Conservation (phyloP, 1,140 invertebrate genomes). For the Zaprionus ornatus region DNA sequence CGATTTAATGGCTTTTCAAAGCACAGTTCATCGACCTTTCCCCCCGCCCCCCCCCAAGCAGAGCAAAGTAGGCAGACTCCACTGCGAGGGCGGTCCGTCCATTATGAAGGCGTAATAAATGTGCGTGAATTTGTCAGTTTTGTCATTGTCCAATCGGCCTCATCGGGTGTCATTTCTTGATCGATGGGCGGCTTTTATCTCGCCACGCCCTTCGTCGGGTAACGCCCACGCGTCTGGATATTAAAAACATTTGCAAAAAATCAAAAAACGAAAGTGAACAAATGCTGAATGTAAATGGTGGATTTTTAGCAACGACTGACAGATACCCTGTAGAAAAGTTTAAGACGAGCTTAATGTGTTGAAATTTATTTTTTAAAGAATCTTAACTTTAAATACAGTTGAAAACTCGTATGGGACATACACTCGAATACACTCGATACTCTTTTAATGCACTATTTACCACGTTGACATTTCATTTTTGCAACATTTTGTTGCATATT, state of each 20-base stretch:
- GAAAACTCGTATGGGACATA: neutral
- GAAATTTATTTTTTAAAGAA: neutral
- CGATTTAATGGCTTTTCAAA: neutral
- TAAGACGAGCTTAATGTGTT: neutral
- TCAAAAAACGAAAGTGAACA: neutral
- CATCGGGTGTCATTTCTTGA: conserved; percentile 33
- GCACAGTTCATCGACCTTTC: neutral
- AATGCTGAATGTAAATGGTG: neutral
- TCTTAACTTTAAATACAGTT: neutral
- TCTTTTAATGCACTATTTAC: neutral
- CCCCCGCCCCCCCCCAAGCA: neutral
- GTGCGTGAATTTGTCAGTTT: conserved; percentile 58
- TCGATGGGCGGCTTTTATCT: conserved; percentile 51
- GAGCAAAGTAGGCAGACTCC: no score
- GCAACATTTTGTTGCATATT: conserved; percentile 1
- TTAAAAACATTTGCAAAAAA: conserved; percentile 8
- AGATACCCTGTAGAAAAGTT: neutral
- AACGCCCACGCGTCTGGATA: conserved; percentile 3
- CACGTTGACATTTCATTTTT: neutral
- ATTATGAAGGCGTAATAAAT: conserved; percentile 41
- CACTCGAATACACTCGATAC: neutral
- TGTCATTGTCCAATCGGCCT: conserved; percentile 42
- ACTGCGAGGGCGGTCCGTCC: neutral
- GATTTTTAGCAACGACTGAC: neutral
- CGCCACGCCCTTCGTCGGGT: neutral